Evolutionary conservation across 1,140 invertebrate genomes (phyloP), one percentile per base, ranked within the genome.

Genomic region (Cardiocondyla obscurior): DNA sequence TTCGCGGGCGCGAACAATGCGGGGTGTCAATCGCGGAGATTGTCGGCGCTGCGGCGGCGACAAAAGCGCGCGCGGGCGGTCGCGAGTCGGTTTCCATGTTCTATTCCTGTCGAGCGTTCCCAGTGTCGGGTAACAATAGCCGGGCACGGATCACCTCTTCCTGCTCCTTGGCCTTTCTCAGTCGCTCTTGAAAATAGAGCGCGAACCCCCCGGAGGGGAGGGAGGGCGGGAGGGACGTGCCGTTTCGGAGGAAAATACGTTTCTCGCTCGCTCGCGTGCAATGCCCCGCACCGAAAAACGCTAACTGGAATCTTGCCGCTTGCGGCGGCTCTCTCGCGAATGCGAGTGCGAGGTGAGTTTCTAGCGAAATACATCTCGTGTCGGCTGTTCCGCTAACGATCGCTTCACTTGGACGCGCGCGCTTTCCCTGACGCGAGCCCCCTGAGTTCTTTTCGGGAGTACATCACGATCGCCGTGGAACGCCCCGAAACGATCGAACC

Each of bases 81-180:
- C 16, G 25, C 36, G 46, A 79, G 74, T 79, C 62, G 74, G 74
- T 79, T 79, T 79, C 74, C 74, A 79, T 79, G 74, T 79, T 79
- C 74, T 79, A 79, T 79, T 79, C 74, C 74, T 55, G 74, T 79
- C 74, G 74, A 79, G 74, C 62, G 46, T 79, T 79, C 74, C 74
- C 74, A 79, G 74, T 79, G 74, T 79, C 74, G 74, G 74, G 64
- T 79, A 79, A 79, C 74, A 79, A 79, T 79, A 62, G 74, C 74
- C 74, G 62, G 33, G 74, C 62, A 69, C 39, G 74, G 74, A 79
- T 79, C 74, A 79, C 74, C 74, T 79, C 74, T 69, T 79, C 74
- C 74, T 79, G 74, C 74, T 79, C 74, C 74, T 79, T 79, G 74
- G 74, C 74, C 74, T 79, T 53, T 69, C 74, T 53, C 62, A 53